Conservation (phyloP, 2,888 invertebrate species). For the Agrotis exclamationis region DNA sequence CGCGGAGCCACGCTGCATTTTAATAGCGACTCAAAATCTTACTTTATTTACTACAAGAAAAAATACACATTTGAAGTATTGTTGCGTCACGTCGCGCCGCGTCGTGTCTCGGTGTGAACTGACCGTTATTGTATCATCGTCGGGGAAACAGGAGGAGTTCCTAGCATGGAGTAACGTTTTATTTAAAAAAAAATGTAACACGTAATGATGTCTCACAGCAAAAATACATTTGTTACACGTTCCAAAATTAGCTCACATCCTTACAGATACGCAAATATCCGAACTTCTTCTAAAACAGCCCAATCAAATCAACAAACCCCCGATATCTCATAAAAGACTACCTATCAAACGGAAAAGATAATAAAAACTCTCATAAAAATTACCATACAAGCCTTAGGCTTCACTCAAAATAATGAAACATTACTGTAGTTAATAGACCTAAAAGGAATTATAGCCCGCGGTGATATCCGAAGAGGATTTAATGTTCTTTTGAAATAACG, state of each 20-base stretch:
- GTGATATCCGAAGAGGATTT: constrained; percentile 60
- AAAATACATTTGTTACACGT: neutral
- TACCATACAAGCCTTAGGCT: constrained; percentile 44
- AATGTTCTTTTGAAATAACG: constrained; percentile 46
- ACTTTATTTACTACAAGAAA: too few species aligned
- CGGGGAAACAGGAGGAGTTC: too few species aligned
- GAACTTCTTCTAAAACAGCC: neutral
- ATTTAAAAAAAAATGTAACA: too few species aligned
- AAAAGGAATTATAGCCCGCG: constrained; percentile 53
- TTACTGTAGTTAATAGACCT: constrained; percentile 65
- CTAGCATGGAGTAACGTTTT: too few species aligned
- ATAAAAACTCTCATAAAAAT: constrained; percentile 58
- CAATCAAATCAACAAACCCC: constrained; percentile 28
- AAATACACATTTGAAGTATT: too few species aligned
- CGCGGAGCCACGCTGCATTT: too few species aligned
- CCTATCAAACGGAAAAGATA: constrained; percentile 25
- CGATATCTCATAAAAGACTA: constrained; percentile 43
- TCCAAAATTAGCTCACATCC: neutral
- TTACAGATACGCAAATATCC: neutral
- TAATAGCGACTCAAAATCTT: too few species aligned
- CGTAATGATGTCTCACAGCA: too few species aligned
- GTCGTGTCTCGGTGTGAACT: too few species aligned
- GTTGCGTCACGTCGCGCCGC: too few species aligned
- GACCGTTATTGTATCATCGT: too few species aligned
- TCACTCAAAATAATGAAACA: constrained; percentile 71